These are phyloP conservation scores for Gymnoscelis rufifasciata DNA, from an alignment of 2,888 invertebrate genomes.

Conservation along the genomic window DNA sequence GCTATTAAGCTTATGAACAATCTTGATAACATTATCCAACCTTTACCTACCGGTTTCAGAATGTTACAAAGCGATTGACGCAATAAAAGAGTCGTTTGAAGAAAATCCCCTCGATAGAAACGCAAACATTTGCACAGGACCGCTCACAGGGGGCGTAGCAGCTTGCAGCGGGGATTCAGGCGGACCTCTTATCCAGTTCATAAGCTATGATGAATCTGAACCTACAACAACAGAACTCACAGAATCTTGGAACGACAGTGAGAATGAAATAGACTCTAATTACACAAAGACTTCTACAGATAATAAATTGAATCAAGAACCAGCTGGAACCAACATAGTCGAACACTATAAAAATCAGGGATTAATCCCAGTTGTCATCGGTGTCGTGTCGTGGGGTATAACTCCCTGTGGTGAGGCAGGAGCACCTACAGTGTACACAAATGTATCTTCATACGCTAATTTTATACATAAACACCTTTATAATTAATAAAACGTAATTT, in stretches of 20 bases:
- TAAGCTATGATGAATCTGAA: slow-evolving; percentile 27
- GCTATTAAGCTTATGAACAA: too few relatives aligned
- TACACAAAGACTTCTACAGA: neutral
- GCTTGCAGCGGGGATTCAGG: slow-evolving; percentile 79
- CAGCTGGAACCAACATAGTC: too few relatives aligned
- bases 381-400: slow-evolving; percentile 78
- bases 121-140: slow-evolving; percentile 77
- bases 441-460: slow-evolving; percentile 66
- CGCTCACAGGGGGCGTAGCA: slow-evolving; percentile 65
- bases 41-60: slow-evolving; percentile 39
- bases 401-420: slow-evolving; percentile 72
- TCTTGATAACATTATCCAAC: neutral
- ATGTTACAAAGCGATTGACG: slow-evolving; percentile 60
- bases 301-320: slow-evolving; percentile 5
- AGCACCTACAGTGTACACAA: slow-evolving; percentile 76
- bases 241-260: neutral
- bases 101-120: slow-evolving; percentile 57
- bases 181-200: slow-evolving; percentile 66
- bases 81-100: slow-evolving; percentile 50
- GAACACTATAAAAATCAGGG: slow-evolving; percentile 26
- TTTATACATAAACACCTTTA: slow-evolving; percentile 57
- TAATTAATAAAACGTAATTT: slow-evolving; percentile 16
- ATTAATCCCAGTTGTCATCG: slow-evolving; percentile 54
- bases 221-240: slow-evolving; percentile 20
- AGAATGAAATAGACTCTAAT: neutral